phyloP scores from a whole-genome alignment of 1,140 invertebrate genomes.

The Zaprionus ornatus region DNA sequence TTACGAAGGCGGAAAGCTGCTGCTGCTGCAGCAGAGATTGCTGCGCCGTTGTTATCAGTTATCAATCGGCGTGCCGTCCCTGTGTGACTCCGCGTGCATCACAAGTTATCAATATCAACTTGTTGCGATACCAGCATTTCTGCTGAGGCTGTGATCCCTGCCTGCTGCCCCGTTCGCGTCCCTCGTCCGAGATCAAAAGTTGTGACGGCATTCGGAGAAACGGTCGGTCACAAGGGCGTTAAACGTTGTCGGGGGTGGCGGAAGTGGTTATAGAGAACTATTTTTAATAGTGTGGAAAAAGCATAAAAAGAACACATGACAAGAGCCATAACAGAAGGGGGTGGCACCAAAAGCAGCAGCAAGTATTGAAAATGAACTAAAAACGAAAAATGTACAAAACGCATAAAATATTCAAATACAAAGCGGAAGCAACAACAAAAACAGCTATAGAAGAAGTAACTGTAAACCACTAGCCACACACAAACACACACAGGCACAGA shows the following conservation, averaged over 20 bases:
- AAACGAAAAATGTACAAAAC: slow-evolving; percentile 70
- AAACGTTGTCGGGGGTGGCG: slow-evolving; percentile 40
- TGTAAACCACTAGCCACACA: slow-evolving; percentile 27
- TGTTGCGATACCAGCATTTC: slow-evolving; percentile 45
- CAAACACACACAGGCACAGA: neutral
- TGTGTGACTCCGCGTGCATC: slow-evolving; percentile 6
- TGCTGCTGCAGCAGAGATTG: slow-evolving; percentile 23
- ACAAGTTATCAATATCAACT: slow-evolving; percentile 48
- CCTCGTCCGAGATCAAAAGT: slow-evolving; percentile 10
- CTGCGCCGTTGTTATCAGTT: slow-evolving; percentile 48
- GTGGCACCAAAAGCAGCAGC: slow-evolving; percentile 8
- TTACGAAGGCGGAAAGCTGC: slow-evolving; percentile 17
- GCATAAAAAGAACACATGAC: slow-evolving; percentile 12
- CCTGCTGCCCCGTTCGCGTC: neutral
- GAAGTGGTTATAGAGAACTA: slow-evolving; percentile 57
- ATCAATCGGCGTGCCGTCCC: slow-evolving; percentile 23
- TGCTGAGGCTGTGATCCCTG: slow-evolving; percentile 29
- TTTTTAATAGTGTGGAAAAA: slow-evolving; percentile 39
- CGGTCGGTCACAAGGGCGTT: slow-evolving; percentile 16
- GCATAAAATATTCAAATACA: slow-evolving; percentile 67
- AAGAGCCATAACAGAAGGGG: slow-evolving; percentile 33
- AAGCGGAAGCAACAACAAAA: slow-evolving; percentile 34
- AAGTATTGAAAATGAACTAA: slow-evolving; percentile 30
- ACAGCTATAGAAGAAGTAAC: slow-evolving; percentile 28
- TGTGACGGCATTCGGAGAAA: slow-evolving; percentile 14